Conservation (phyloP, 2,113 vertebrate species). For the Sterna hirundo region DNA sequence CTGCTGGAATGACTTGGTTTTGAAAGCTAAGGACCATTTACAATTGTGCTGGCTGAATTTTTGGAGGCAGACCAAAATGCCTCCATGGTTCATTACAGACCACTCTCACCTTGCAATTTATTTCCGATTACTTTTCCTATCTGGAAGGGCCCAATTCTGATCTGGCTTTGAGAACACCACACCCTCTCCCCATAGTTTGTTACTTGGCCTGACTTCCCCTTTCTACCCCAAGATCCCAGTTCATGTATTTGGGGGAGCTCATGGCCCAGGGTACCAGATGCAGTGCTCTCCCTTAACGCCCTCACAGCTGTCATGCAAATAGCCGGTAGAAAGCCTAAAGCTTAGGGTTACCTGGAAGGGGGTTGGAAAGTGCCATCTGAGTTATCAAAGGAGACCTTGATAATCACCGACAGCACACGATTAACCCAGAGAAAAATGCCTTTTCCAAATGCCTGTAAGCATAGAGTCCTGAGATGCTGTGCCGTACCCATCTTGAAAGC, state of each 20-base stretch:
- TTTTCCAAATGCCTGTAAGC: neutral
- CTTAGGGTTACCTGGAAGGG: neutral
- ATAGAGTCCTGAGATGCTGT: neutral
- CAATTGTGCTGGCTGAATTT: neutral
- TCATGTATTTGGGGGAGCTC: neutral
- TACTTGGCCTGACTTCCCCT: neutral
- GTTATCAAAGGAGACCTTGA: neutral
- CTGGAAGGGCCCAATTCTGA: neutral
- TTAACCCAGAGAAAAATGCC: neutral
- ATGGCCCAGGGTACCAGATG: neutral
- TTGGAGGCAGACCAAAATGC: neutral
- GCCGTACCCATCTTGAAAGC: neutral
- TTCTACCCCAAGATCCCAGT: neutral
- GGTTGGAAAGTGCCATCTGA: neutral
- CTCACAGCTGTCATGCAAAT: neutral
- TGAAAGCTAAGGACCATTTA: neutral
- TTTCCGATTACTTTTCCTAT: neutral
- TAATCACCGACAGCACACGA: neutral
- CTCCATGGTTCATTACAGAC: neutral
- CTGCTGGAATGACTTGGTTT: neutral
- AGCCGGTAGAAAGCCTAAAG: neutral
- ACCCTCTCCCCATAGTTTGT: accelerated
- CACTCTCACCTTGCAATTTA: neutral
- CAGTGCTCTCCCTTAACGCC: neutral
- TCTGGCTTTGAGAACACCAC: neutral